Base-by-base conservation (phyloP, 1,140 invertebrate species). In the Archegozetes longisetosus region DNA sequence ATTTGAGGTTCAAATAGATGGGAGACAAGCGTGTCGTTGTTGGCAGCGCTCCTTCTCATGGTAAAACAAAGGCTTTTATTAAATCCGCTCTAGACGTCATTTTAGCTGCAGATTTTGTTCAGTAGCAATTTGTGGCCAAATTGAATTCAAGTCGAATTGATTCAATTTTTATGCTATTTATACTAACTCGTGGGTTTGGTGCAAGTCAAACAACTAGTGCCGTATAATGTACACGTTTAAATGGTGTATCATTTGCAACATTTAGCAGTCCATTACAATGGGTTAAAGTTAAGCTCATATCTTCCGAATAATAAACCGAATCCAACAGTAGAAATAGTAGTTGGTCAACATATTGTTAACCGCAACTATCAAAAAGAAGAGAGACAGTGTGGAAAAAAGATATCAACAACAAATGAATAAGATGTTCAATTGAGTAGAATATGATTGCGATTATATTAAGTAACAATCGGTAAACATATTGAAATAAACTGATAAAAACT, bases 1-100 rank as follows among this genome's bases (percentile, higher is more conserved):
- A 62, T 83, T 91, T 24, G 79, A 80, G 46, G 78, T 80, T 64
- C 74, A 86, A 59, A 79, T 98, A 64, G 93, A 94, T 51, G 91
- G 93, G 3, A 76, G 79, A 32, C 75, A 97, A 29, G 78, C 74
- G 91, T 55, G 84, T 97, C 70, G 79, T 96, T 58, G 81, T 80
- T 20, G 94, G 94, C 58, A 92, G 93, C 62, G 94, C 94, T 32
- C 92, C 93, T 22, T 76, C 98, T 0, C 87, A 88, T 20, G 81
- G 87, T 1, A 89, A 95, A 69, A 96, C 93, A 12, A 92, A 98
- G 70, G 81, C 85, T 67, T 92, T 96, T 71, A 88, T 96, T 66
- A 86, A 91, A 70, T 82, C 87, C 58, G 94, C 90, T 70, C 79
- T 98, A 26, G 94, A 90, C 70, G 83, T 86, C 52, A 84, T 84